These are phyloP conservation scores for Leptinotarsa haldemani DNA, from an alignment of 2,888 invertebrate species.

Conservation along the genomic window DNA sequence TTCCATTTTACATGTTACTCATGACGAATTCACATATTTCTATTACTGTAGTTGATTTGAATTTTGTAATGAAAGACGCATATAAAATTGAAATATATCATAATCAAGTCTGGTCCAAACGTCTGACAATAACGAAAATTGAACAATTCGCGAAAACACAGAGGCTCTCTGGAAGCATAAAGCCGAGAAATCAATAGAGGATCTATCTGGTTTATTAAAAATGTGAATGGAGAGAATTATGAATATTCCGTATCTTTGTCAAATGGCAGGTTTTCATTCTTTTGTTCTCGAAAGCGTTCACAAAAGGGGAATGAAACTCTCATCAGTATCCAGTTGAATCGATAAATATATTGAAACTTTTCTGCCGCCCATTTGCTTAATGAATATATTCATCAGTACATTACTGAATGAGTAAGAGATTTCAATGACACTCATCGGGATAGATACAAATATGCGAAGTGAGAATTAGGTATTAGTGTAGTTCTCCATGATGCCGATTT, in stretches of 20 bases:
- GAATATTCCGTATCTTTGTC: not conserved
- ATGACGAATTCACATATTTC: no score
- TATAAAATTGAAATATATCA: not conserved
- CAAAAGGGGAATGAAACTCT: conserved; percentile 1
- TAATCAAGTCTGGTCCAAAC: not conserved
- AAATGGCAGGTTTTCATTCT: conserved; percentile 3
- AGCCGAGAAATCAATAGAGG: not conserved
- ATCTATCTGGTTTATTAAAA: not conserved
- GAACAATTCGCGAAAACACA: not conserved
- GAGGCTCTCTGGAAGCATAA: not conserved
- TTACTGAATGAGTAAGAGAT: no score
- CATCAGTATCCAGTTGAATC: not conserved
- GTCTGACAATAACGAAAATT: not conserved
- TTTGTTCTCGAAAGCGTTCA: not conserved
- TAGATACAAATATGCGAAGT: no score
- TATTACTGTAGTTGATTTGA: no score
- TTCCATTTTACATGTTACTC: no score
- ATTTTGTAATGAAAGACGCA: no score
- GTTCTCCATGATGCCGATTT: no score
- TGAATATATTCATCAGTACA: no score
- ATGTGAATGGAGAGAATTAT: conserved; percentile 6
- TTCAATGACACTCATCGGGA: no score
- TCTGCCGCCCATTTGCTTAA: no score
- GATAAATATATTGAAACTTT: conserved; percentile 1
- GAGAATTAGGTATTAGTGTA: no score